phyloP scores from a whole-genome alignment of 2,797 vertebrate genomes.

The Cirrhinus mrigala region DNA sequence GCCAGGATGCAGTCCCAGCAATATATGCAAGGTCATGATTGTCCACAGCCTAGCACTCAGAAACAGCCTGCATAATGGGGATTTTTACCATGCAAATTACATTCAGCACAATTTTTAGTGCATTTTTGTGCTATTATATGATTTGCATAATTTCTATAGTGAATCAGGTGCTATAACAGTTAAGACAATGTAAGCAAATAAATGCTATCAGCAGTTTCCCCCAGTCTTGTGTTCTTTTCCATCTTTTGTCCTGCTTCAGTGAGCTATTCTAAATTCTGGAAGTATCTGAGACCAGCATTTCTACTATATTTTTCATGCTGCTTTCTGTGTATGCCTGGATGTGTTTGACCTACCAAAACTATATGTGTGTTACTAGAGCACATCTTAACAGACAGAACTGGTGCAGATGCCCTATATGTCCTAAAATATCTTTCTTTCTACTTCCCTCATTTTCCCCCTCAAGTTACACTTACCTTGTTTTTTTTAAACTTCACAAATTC shows the following conservation, averaged over 20 bases:
- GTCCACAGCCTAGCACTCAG: neutral
- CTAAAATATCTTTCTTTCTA: constrained; percentile 24
- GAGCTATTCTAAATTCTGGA: neutral
- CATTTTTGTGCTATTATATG: neutral
- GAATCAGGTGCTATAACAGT: neutral
- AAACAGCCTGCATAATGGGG: neutral
- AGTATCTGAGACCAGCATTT: neutral
- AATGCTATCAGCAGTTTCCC: neutral
- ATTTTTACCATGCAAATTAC: neutral
- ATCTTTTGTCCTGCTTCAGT: neutral
- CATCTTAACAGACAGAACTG: neutral
- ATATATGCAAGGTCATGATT: neutral
- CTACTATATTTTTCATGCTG: neutral
- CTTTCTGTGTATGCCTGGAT: constrained; percentile 25
- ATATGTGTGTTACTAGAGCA: constrained; percentile 30
- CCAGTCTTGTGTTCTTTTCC: neutral
- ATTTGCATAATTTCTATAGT: neutral
- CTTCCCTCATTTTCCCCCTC: neutral
- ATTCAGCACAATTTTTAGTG: neutral
- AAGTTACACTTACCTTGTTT: neutral
- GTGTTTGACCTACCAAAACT: constrained; percentile 23
- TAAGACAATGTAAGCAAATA: neutral
- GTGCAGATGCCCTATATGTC: constrained; percentile 22
- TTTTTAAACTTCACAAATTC: neutral
- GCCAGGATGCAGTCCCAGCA: neutral